A percentile compares a stretch with the other conserved stretches of the same genome.
phyloP scores from a whole-genome alignment of 2,113 vertebrate genomes.

The Labrus mixtus region DNA sequence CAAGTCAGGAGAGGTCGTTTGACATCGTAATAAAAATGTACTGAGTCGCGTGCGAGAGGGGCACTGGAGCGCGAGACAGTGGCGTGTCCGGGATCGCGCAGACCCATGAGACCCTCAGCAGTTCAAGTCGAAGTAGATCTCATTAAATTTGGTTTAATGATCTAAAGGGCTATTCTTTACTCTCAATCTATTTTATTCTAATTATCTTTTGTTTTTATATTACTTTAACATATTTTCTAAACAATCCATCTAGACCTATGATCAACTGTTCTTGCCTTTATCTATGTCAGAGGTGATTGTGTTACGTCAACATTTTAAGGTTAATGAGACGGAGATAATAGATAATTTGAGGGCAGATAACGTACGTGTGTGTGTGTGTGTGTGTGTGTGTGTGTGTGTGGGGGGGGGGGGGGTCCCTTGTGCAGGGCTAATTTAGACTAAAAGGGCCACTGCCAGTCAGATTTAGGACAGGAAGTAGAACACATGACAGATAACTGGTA shows the following conservation, averaged over 20 bases:
- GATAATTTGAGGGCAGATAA: conserved; percentile 51
- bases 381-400: conserved; percentile 12
- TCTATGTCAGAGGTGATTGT: conserved; percentile 27
- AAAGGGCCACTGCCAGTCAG: conserved; percentile 69
- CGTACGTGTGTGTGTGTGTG: conserved; percentile 26
- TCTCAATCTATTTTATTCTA: background rate
- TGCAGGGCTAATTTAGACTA: conserved; percentile 72
- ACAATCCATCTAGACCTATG: background rate
- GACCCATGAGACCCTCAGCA: conserved; percentile 6
- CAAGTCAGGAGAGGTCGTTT: conserved; percentile 53
- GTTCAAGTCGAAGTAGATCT: background rate
- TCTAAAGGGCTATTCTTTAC: background rate
- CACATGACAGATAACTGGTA: conserved; percentile 43
- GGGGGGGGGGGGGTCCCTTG: conserved; percentile 40
- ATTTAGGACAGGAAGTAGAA: conserved; percentile 77
- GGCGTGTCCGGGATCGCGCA: conserved; percentile 22
- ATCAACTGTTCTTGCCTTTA: background rate
- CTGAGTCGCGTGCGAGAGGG: conserved; percentile 40
- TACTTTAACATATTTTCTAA: background rate
- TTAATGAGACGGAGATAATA: conserved; percentile 66
- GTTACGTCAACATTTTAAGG: conserved; percentile 49
- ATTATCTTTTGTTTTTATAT: no score
- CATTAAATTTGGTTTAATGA: background rate
- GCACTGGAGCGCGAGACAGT: conserved; percentile 14
- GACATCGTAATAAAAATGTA: conserved; percentile 17